Evolutionary conservation across 2,113 vertebrate species (phyloP), one percentile per base, ranked within the genome.

Genomic region (Eurystomus gularis): DNA sequence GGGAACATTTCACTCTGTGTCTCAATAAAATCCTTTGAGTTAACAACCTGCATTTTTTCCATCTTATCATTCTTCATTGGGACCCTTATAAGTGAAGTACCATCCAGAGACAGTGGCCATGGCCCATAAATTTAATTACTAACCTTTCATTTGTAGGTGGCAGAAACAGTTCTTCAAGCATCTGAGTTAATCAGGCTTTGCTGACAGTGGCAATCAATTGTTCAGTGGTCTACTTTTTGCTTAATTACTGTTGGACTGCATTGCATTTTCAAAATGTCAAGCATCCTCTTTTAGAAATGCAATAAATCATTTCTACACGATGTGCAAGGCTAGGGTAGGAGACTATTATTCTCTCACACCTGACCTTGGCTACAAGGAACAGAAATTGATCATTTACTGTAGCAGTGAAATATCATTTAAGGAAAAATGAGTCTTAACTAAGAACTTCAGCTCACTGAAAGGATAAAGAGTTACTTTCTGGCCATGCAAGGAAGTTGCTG

Each of bases 211-310:
- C 96, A 97, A 98, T 98, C 97, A 98, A 98, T 98, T 97, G 97
- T 98, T 97, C 96, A 85, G 95, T 31, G 0, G 49, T 92, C 96
- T 97, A 68, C 94, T 97, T 98, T 97, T 95, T 94, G 88, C 91
- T 98, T 98, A 98, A 98, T 98, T 98, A 98, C 97, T 97, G 94
- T 94, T 95, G 95, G 95, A 88, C 94, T 95, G 73, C 86, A 96
- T 97, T 97, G 95, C 94, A 94, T 97, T 98, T 98, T 97, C 94
- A 94, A 98, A 98, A 98, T 98, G 98, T 98, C 97, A 98, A 97
- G 97, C 96, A 97, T 97, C 86, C 73, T 97, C 94, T 96, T 97
- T 94, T 93, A 88, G 91, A 97, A 98, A 96, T 90, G 97, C 94
- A 97, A 98, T 98, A 98, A 98, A 98, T 98, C 98, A 98, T 96